These are phyloP conservation scores for Chondrilla cf. caribensis DNA, from an alignment of 37 sponge, comb jelly and placozoan genomes.

Conservation along the genomic window DNA sequence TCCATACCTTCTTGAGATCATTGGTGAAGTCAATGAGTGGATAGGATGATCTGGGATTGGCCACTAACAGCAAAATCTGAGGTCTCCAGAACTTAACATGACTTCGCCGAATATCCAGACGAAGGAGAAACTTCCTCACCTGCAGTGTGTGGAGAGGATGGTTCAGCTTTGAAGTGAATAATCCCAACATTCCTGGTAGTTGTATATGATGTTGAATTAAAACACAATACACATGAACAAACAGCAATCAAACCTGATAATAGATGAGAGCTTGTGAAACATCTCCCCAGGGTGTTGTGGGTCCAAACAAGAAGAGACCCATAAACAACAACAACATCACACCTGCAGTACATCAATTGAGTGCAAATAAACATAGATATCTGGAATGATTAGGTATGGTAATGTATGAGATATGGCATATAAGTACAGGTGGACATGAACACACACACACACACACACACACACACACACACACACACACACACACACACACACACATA, in stretches of 20 bases:
- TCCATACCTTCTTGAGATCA: conserved; percentile 87
- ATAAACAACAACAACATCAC: conserved; percentile 78
- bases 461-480: background rate
- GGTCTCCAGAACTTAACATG: conserved; percentile 99
- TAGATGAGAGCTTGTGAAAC: conserved; percentile 98
- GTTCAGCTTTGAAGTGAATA: no score
- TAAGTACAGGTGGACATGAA: no score
- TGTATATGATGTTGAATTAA: no score
- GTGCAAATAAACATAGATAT: no score
- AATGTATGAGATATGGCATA: no score
- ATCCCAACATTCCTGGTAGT: no score
- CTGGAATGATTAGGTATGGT: no score
- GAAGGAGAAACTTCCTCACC: conserved; percentile 97
- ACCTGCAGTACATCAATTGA: conserved; percentile 20
- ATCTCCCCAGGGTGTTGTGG: conserved; percentile 98
- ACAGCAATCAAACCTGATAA: conserved; percentile 79
- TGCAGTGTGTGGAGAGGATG: no score
- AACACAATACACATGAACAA: no score
- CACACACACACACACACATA: background rate
- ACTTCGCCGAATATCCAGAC: conserved; percentile 89
- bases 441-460: background rate
- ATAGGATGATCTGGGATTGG: conserved; percentile 87
- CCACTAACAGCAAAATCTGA: conserved; percentile 83
- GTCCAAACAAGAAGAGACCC: conserved; percentile 77
- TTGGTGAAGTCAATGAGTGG: conserved; percentile 88